Conservation (phyloP, 1,140 invertebrate genomes). For the Drosophila asahinai region DNA sequence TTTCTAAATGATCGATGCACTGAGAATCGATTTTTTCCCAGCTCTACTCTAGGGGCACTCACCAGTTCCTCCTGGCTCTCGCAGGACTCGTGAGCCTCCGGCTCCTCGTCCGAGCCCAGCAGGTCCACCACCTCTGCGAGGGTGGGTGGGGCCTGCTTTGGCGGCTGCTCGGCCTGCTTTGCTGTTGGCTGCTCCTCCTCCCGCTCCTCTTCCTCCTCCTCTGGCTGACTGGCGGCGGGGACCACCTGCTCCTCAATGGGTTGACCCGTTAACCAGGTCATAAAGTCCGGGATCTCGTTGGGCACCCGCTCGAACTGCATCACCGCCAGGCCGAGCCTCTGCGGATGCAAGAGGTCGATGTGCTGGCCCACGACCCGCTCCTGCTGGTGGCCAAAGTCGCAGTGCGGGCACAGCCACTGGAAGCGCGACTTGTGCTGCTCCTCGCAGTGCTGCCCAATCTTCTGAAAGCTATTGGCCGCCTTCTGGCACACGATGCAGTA, state of each 20-base stretch:
- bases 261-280: slow-evolving; percentile 30
- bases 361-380: slow-evolving; percentile 35
- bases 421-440: slow-evolving; percentile 4
- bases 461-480: not conserved
- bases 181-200: not conserved
- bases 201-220: not conserved
- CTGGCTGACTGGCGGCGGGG: too few relatives aligned
- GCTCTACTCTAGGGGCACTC: not conserved
- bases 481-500: slow-evolving; percentile 41
- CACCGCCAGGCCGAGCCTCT: slow-evolving; percentile 3
- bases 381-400: not conserved
- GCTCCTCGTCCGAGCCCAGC: slow-evolving; percentile 58
- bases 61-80: slow-evolving; percentile 15
- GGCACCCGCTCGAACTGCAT: slow-evolving; percentile 44
- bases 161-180: not conserved
- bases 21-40: not conserved
- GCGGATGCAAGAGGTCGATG: slow-evolving; percentile 6
- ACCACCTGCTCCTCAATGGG: not conserved
- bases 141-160: not conserved
- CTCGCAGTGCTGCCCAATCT: slow-evolving; percentile 38
- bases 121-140: slow-evolving; percentile 50
- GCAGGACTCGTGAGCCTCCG: not conserved
- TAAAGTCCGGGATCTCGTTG: slow-evolving; percentile 34
- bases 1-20: too few relatives aligned
- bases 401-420: slow-evolving; percentile 52